phyloP scores from a whole-genome alignment of 2,888 invertebrate species.

The Eurytoma adleriae region DNA sequence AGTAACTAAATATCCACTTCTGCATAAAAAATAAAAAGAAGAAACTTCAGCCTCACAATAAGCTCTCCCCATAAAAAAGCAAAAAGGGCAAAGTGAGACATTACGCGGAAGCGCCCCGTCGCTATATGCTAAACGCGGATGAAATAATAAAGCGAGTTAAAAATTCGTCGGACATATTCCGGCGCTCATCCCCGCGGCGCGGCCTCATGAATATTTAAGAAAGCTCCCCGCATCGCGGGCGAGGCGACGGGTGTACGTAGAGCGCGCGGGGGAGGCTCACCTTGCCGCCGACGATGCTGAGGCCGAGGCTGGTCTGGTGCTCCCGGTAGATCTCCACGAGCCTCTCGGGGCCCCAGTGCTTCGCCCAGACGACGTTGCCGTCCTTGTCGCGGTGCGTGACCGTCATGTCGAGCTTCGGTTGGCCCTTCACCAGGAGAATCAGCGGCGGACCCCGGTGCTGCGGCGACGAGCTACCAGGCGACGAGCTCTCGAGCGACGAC shows the following conservation, averaged over 20 bases:
- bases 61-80: background rate
- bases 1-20: too few species aligned
- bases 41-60: too few species aligned
- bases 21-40: too few species aligned
- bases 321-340: conserved; percentile 85
- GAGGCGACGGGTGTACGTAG: background rate
- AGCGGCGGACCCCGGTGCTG: conserved; percentile 50
- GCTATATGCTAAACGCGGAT: background rate
- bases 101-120: background rate
- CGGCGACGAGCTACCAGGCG: conserved; percentile 50
- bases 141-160: background rate
- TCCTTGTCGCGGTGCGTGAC: conserved; percentile 73
- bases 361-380: conserved; percentile 78
- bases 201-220: background rate
- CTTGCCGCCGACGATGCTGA: conserved; percentile 98
- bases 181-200: background rate
- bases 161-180: background rate
- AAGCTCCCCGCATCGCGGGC: background rate
- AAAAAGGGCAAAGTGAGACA: background rate
- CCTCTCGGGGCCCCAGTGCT: conserved; percentile 91
- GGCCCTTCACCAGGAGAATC: conserved; percentile 66
- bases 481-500: conserved; percentile 58
- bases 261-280: conserved; percentile 76
- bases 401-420: conserved; percentile 70
- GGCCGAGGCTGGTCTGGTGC: conserved; percentile 90